Evolutionary conservation across 2,113 vertebrate species (phyloP).

Genomic region (Chlorodrepanis virens): DNA sequence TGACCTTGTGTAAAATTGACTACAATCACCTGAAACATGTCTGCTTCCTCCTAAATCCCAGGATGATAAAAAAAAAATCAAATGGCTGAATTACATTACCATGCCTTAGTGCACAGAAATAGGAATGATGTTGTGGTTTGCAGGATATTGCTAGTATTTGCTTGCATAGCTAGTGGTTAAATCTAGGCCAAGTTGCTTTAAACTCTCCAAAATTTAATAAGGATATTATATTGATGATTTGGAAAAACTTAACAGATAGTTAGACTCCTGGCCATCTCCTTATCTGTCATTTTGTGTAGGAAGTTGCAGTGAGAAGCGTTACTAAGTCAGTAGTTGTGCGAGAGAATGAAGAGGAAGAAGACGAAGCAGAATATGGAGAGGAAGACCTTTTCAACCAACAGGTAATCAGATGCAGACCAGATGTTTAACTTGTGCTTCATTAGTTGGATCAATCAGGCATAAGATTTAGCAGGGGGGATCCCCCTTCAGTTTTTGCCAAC

Average conservation of each 20-base stretch:
- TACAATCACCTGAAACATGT: not conserved
- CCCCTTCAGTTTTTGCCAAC: not conserved
- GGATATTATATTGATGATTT: not conserved
- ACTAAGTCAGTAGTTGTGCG: slow-evolving; percentile 73
- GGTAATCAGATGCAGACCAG: slow-evolving; percentile 56
- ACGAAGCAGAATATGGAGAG: slow-evolving; percentile 86
- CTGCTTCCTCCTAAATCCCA: not conserved
- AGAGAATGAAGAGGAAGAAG: slow-evolving; percentile 77
- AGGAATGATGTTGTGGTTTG: not conserved
- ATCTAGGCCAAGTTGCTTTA: not conserved
- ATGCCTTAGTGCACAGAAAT: not conserved
- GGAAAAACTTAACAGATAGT: not conserved
- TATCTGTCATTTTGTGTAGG: slow-evolving; percentile 66
- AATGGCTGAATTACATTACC: not conserved
- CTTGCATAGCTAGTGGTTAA: not conserved
- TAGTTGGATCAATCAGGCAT: not conserved
- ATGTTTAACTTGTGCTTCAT: not conserved
- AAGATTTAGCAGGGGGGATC: not conserved
- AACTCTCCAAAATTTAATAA: not conserved
- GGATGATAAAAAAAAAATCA: not conserved
- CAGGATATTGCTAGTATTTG: not conserved
- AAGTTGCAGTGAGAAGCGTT: slow-evolving; percentile 85
- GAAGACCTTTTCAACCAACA: slow-evolving; percentile 87
- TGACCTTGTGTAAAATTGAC: not conserved
- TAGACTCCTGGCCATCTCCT: not conserved